A percentile compares a stretch with the other conserved stretches of the same genome.
Evolutionary conservation across 53 echinoderm and acorn worm genomes (phyloP).

Genomic region (Arbacia lixula): DNA sequence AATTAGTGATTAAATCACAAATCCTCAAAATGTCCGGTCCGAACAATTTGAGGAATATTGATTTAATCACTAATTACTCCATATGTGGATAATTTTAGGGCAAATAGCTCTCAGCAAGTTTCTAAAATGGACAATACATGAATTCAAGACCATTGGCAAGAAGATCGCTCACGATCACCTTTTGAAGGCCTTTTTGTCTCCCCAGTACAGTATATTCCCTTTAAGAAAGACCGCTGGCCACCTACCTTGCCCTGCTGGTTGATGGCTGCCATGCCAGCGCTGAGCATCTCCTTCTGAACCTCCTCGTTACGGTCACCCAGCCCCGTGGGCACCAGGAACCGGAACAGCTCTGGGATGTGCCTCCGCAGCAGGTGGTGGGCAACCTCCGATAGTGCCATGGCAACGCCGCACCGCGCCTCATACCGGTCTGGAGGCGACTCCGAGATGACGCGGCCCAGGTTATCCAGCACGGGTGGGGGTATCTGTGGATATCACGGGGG

Average conservation of each 20-base stretch:
- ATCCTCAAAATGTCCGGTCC: too few relatives aligned
- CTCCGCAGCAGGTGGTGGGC: conserved; percentile 76
- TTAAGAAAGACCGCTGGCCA: neutral
- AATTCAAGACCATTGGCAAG: too few relatives aligned
- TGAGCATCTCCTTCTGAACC: conserved; percentile 84
- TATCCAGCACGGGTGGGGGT: conserved; percentile 89
- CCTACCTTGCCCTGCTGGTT: conserved; percentile 93
- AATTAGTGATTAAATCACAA: too few relatives aligned
- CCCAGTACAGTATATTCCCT: neutral
- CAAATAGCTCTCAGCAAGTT: too few relatives aligned
- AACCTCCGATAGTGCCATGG: conserved; percentile 75
- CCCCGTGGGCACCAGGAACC: conserved; percentile 87
- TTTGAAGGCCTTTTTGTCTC: neutral
- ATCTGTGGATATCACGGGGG: too few relatives aligned
- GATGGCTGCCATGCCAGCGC: conserved; percentile 82
- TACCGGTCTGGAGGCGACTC: conserved; percentile 90
- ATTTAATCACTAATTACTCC: too few relatives aligned
- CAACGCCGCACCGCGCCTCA: conserved; percentile 83
- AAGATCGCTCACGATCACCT: neutral
- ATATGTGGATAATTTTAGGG: too few relatives aligned
- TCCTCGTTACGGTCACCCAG: conserved; percentile 85
- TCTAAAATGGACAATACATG: too few relatives aligned
- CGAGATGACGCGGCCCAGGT: conserved; percentile 79
- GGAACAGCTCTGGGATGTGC: conserved; percentile 77
- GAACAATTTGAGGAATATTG: too few relatives aligned